Percentiles rank a stretch among this genome's conserved stretches.
Evolutionary conservation across 2,888 invertebrate genomes (phyloP).

Genomic region (Cotesia congregata): DNA sequence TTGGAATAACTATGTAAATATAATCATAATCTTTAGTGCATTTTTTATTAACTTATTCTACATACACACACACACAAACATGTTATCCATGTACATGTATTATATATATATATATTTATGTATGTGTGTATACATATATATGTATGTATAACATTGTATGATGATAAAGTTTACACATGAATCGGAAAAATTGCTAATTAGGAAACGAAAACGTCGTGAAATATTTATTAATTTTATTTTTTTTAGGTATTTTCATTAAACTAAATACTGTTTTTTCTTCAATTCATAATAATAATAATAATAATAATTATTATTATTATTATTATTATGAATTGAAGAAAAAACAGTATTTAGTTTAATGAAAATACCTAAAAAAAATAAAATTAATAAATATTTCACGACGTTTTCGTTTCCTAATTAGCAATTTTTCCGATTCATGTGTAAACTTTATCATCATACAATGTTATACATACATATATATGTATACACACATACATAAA

Average conservation of each 20-base stretch:
- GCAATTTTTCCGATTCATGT: neutral
- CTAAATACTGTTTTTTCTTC: neutral
- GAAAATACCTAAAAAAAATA: neutral
- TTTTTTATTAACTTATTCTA: neutral
- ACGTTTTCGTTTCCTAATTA: neutral
- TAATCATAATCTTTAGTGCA: neutral
- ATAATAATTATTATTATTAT: too few species aligned
- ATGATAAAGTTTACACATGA: neutral
- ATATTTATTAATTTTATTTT: neutral
- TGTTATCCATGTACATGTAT: neutral
- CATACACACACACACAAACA: too few species aligned
- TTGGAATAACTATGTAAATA: neutral
- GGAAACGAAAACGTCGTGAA: neutral
- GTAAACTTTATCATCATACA: neutral
- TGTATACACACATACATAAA: neutral
- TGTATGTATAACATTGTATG: neutral
- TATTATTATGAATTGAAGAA: conserved; percentile 3
- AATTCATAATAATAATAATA: conserved; percentile 14
- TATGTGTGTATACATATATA: neutral
- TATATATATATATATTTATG: neutral
- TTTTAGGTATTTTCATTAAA: neutral
- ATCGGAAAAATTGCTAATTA: neutral
- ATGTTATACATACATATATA: neutral
- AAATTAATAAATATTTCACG: neutral
- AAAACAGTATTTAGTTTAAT: conserved; percentile 4